Base-by-base conservation (phyloP, 2,888 invertebrate genomes). In the Helicoverpa assulta region DNA sequence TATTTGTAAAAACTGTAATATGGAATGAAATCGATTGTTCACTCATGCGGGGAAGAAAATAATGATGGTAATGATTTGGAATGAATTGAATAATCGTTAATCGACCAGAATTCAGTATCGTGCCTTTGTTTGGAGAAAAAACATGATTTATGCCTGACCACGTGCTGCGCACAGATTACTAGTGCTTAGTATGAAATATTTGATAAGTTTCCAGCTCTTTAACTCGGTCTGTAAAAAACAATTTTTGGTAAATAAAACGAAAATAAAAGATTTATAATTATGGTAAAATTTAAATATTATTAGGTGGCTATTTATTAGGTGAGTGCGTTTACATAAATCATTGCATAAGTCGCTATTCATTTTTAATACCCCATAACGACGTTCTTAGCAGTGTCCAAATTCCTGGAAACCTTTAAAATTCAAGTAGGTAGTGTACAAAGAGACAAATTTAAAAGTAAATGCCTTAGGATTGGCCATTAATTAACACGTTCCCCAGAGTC, bases 41-140 rank as follows among this genome's bases (percentile, higher is more conserved):
- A 69, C 57, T 82, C 67, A 72, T 52, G 70, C 65, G 76, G 55
- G 58, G 76, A 81, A 74, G 72, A 79, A 78, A 71, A 82, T 70
- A 63, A 76, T 73, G 67, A 80, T 68, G 70, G 76, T 76, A 82
- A 82, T 82, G 73, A 79, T 81, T 82, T 56, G 79, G 83, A 82
- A 82, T 80, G 76, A 74, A 82, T 78, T 82, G 72, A 73, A 74
- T 80, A 70, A 72, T 73, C 72, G 72, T 74, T 81, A 81, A 70
- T 79, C 77, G 71, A 72, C 67, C 60, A 74, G 68, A 81, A 66
- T 65, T 56, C 54, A 63, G 61, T 67, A 76, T 68, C 67, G 52
- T 43, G 72, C 62, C 54, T 68, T 77, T 80, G 78, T 80, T 77
- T 69, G 66, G 58, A 58, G 51, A 69, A 80, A 74, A 68, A 67